Evolutionary conservation across 2,797 vertebrate species (phyloP).

Genomic region (Acestrorhynchus altus): DNA sequence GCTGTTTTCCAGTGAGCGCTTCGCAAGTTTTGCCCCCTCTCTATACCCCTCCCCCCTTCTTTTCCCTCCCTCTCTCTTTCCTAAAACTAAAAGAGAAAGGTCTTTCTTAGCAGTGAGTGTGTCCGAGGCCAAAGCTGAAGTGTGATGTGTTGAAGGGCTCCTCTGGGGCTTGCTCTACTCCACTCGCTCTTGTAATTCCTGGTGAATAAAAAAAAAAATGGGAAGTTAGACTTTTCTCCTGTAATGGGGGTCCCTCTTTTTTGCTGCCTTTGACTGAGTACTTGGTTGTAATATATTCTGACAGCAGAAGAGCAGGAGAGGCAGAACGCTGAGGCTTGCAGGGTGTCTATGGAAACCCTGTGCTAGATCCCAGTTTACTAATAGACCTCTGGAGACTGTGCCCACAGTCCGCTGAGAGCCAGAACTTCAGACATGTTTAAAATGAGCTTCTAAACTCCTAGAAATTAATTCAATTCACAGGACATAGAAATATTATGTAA

Average conservation of each 20-base stretch:
- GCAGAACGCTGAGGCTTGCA: slow-evolving; percentile 46
- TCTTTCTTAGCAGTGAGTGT: slow-evolving; percentile 78
- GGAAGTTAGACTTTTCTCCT: slow-evolving; percentile 77
- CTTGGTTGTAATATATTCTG: slow-evolving; percentile 81
- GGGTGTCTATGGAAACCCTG: slow-evolving; percentile 66
- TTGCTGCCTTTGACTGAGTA: slow-evolving; percentile 72
- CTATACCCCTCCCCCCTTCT: slow-evolving; percentile 30
- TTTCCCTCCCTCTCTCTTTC: slow-evolving; percentile 8
- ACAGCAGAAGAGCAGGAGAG: slow-evolving; percentile 65
- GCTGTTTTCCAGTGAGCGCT: slow-evolving; percentile 99
- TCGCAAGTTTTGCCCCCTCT: slow-evolving; percentile 85
- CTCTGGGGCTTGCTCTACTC: slow-evolving; percentile 79
- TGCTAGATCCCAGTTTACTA: slow-evolving; percentile 82
- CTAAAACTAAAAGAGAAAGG: slow-evolving; percentile 82
- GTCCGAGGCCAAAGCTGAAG: slow-evolving; percentile 79
- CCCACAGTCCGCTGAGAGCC: slow-evolving; percentile 70
- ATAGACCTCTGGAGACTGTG: slow-evolving; percentile 82
- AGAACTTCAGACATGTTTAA: slow-evolving; percentile 73
- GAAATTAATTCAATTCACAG: slow-evolving; percentile 54
- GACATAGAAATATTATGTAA: slow-evolving; percentile 36
- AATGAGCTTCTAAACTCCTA: slow-evolving; percentile 62
- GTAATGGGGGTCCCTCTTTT: slow-evolving; percentile 73
- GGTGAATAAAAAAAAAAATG: slow-evolving; percentile 71
- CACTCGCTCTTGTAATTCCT: slow-evolving; percentile 81
- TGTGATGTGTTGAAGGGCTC: slow-evolving; percentile 82